phyloP scores from a whole-genome alignment of 2,113 vertebrate species.

The Megaceryle torquata region DNA sequence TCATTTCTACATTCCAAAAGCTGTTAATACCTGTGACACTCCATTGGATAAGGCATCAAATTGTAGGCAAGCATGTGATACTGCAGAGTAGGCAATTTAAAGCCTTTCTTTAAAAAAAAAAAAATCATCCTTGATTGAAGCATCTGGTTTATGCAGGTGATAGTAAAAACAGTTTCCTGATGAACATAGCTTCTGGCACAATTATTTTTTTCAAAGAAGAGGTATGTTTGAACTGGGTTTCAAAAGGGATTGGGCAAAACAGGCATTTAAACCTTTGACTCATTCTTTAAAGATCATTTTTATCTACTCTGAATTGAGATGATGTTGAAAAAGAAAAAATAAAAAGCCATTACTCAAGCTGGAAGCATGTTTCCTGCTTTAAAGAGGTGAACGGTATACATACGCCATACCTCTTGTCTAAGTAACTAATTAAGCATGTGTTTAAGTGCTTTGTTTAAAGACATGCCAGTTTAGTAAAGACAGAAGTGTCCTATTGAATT shows the following conservation, averaged over 20 bases:
- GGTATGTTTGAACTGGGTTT: neutral
- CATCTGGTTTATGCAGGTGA: constrained; percentile 28
- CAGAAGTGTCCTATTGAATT: constrained; percentile 25
- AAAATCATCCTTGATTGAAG: constrained; percentile 2
- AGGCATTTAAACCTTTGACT: neutral
- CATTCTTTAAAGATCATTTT: neutral
- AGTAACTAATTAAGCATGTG: neutral
- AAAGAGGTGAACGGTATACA: neutral
- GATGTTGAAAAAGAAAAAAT: neutral
- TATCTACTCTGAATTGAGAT: neutral
- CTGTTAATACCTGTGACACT: neutral
- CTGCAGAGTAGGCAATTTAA: neutral
- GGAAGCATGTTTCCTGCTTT: neutral
- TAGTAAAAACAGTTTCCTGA: neutral
- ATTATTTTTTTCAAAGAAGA: neutral
- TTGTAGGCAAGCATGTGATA: neutral
- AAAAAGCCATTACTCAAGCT: neutral
- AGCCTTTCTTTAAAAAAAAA: neutral
- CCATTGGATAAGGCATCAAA: neutral
- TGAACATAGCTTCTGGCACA: neutral
- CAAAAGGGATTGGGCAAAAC: neutral
- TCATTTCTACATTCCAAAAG: neutral
- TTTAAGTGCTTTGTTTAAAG: constrained; percentile 36
- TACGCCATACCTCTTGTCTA: neutral
- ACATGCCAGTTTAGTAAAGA: neutral